Conservation (phyloP, 2,113 vertebrate genomes). For the Microcebus tavaratra region DNA sequence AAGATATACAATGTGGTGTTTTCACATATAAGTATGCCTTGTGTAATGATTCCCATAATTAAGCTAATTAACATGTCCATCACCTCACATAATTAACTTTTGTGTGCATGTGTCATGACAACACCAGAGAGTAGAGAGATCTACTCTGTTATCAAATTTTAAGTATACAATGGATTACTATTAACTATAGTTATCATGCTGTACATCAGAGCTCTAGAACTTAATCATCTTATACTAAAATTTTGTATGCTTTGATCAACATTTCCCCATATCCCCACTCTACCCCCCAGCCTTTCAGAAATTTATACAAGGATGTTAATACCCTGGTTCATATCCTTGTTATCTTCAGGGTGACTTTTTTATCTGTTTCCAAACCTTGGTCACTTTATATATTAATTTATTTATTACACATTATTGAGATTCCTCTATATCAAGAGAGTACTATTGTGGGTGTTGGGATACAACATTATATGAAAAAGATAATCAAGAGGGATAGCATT, state of each 20-base stretch:
- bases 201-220: not conserved
- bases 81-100: not conserved
- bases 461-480: not conserved
- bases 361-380: not conserved
- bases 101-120: not conserved
- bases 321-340: not conserved
- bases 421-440: not conserved
- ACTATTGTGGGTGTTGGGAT: not conserved
- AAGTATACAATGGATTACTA: not conserved
- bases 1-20: no score
- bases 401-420: not conserved
- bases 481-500: not conserved
- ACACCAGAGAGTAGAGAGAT: not conserved
- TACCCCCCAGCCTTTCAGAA: not conserved
- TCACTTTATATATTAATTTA: not conserved
- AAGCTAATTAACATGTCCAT: not conserved
- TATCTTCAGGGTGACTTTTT: not conserved
- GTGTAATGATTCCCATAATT: not conserved
- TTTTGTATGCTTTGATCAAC: not conserved
- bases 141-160: not conserved
- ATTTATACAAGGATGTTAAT: not conserved
- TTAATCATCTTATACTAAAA: not conserved
- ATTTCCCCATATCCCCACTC: not conserved
- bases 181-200: not conserved
- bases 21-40: not conserved